Conservation (phyloP, 2,888 invertebrate species). For the Cephus sareptanus region DNA sequence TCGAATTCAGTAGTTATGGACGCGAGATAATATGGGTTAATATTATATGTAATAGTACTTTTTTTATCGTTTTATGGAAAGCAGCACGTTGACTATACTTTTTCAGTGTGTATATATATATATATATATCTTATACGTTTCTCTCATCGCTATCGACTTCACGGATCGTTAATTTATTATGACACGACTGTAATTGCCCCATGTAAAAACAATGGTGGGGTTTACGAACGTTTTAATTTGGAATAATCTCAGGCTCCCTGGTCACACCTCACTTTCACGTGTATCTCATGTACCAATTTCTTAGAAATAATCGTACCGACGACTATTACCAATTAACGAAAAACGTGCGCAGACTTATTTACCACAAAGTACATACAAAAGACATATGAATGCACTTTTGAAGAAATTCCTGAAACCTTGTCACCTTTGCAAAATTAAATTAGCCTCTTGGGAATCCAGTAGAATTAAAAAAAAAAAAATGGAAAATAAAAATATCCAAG, state of each 20-base stretch:
- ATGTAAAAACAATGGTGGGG: slow-evolving; percentile 17
- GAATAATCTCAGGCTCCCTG: slow-evolving; percentile 36
- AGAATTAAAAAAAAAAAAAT: too few relatives aligned
- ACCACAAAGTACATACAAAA: background rate
- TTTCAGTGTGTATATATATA: too few relatives aligned
- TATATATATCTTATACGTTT: background rate
- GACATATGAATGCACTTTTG: background rate
- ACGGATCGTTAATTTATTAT: slow-evolving; percentile 55
- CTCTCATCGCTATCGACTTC: slow-evolving; percentile 39
- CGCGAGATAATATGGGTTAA: background rate
- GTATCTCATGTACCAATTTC: slow-evolving; percentile 15
- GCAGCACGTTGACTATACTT: background rate
- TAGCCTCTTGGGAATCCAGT: background rate
- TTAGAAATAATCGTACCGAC: background rate
- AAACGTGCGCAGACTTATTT: background rate
- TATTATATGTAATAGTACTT: background rate
- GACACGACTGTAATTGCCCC: slow-evolving; percentile 32
- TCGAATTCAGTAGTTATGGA: background rate
- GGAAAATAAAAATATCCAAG: too few relatives aligned
- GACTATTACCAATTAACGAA: background rate
- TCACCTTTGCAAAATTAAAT: background rate
- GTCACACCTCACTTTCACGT: slow-evolving; percentile 26
- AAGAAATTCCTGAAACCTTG: background rate
- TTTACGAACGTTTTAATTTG: slow-evolving; percentile 43
- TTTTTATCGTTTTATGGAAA: background rate